A percentile compares a stretch with the other conserved stretches of the same genome.
Conservation (phyloP, 2,113 vertebrate species). For the Gadus chalcogrammus region DNA sequence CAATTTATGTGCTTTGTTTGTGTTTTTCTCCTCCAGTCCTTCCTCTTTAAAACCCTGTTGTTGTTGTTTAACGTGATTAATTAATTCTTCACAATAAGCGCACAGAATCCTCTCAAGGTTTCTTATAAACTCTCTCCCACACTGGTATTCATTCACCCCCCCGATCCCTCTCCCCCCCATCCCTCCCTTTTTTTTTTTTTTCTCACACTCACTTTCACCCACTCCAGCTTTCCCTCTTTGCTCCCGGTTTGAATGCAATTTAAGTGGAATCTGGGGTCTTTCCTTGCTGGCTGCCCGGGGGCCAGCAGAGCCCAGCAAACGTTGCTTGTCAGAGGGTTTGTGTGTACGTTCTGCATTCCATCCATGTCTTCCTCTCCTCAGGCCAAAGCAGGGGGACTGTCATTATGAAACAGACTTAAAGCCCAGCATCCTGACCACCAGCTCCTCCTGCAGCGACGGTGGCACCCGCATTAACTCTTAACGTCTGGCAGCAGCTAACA, state of each 20-base stretch:
- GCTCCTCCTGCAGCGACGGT: constrained; percentile 29
- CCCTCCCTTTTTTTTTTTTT: constrained; percentile 10
- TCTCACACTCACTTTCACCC: constrained; percentile 22
- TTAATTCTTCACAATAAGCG: background rate
- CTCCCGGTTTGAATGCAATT: constrained; percentile 42
- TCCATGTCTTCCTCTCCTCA: constrained; percentile 28
- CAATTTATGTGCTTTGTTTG: constrained; percentile 6
- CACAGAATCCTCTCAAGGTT: background rate
- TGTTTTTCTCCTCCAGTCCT: background rate
- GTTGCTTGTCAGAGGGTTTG: constrained; percentile 26
- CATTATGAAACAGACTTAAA: constrained; percentile 26
- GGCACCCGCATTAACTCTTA: constrained; percentile 8
- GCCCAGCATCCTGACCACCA: constrained; percentile 18
- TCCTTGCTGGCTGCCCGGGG: constrained; percentile 44
- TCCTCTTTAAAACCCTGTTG: background rate
- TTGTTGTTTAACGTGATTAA: constrained; percentile 16
- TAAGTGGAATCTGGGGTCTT: constrained; percentile 10
- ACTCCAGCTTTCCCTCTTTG: constrained; percentile 28
- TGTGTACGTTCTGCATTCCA: constrained; percentile 30
- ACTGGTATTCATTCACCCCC: background rate
- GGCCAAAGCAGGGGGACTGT: constrained; percentile 32
- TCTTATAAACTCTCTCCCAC: background rate
- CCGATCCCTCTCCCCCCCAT: background rate
- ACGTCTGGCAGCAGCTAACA: background rate
- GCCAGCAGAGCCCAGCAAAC: background rate